A percentile compares a stretch with the other conserved stretches of the same genome.
phyloP scores from a whole-genome alignment of 2,113 vertebrate species.

The Perca schrenkii region DNA sequence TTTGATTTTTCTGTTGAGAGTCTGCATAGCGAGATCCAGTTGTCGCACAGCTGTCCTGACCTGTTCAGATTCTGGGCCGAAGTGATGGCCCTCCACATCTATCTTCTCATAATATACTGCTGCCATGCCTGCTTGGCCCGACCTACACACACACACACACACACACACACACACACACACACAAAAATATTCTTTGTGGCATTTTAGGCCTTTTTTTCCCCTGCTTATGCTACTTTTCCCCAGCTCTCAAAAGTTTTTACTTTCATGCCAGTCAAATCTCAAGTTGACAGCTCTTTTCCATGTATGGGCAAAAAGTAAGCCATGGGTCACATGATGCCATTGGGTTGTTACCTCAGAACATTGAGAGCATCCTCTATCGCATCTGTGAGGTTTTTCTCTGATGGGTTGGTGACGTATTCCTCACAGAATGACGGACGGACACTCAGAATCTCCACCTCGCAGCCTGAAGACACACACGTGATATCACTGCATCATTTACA shows the following conservation, averaged over 20 bases:
- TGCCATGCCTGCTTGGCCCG: constrained; percentile 86
- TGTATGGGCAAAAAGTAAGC: neutral
- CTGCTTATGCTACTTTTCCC: too few species aligned
- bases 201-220: too few species aligned
- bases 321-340: neutral
- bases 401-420: constrained; percentile 88
- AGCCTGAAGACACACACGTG: constrained; percentile 83
- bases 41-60: constrained; percentile 83
- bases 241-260: neutral
- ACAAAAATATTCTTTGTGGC: too few species aligned
- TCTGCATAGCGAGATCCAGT: constrained; percentile 88
- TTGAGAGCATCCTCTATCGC: constrained; percentile 87
- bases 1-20: constrained; percentile 88
- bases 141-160: constrained; percentile 36
- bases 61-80: constrained; percentile 89
- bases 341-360: constrained; percentile 84
- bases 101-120: constrained; percentile 94
- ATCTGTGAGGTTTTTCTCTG: constrained; percentile 87
- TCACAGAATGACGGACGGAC: constrained; percentile 90
- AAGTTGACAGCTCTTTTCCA: neutral
- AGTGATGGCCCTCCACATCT: constrained; percentile 94
- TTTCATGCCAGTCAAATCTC: neutral
- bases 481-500: neutral
- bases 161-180: constrained; percentile 4
- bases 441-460: constrained; percentile 94